Evolutionary conservation across 2,113 vertebrate species (phyloP).

Genomic region (Columba janthina): DNA sequence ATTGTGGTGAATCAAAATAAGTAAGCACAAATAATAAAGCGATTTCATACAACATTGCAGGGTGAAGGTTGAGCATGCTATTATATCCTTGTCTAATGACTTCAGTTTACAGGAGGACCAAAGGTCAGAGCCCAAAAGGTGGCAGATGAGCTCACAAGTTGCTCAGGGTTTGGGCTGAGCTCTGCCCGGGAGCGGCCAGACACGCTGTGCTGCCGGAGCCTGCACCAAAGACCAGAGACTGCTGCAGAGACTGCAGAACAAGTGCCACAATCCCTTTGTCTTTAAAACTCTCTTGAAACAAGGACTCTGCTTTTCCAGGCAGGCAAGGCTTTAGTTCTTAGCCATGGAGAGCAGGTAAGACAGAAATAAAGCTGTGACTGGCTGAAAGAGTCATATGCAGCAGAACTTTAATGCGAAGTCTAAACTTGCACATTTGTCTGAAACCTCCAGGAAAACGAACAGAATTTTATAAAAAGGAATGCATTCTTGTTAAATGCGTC

Average conservation of each 20-base stretch:
- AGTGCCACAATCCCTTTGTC: not conserved
- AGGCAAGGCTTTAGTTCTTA: not conserved
- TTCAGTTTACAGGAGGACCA: not conserved
- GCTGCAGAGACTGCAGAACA: not conserved
- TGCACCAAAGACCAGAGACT: not conserved
- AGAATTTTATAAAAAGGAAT: not conserved
- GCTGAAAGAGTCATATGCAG: not conserved
- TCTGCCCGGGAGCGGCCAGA: not conserved
- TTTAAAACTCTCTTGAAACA: not conserved
- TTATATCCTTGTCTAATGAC: not conserved
- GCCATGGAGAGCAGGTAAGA: not conserved
- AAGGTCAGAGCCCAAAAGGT: not conserved
- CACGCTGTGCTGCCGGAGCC: not conserved
- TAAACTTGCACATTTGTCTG: not conserved
- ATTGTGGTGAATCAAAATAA: not conserved
- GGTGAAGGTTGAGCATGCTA: not conserved
- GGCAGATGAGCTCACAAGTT: not conserved
- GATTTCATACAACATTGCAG: not conserved
- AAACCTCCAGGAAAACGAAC: not conserved
- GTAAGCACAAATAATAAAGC: not conserved
- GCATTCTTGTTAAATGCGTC: not conserved
- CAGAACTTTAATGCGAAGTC: not conserved
- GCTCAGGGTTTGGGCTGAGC: not conserved
- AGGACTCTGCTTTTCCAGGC: not conserved
- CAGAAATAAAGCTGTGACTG: not conserved